Percentiles rank a stretch among this genome's conserved stretches.
Evolutionary conservation across 1,140 invertebrate genomes (phyloP).

Genomic region (Drosophila bocqueti): DNA sequence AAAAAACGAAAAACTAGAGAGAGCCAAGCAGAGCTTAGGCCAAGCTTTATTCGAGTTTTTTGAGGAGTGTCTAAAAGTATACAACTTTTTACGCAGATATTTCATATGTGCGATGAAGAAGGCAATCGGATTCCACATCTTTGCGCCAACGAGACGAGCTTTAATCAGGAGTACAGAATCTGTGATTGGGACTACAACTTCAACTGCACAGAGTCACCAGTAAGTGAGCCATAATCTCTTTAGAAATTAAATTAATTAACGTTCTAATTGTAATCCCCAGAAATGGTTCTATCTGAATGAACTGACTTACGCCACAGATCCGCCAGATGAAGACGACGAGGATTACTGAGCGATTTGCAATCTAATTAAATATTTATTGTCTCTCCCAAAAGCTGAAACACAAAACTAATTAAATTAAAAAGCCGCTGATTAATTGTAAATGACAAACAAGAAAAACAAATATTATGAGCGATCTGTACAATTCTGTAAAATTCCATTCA

Average conservation of each 20-base stretch:
- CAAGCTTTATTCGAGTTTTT: neutral
- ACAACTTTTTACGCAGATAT: slow-evolving; percentile 83
- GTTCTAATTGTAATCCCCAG: slow-evolving; percentile 18
- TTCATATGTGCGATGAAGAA: slow-evolving; percentile 89
- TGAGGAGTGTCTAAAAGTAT: slow-evolving; percentile 55
- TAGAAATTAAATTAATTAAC: neutral
- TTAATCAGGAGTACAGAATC: slow-evolving; percentile 88
- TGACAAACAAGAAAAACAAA: slow-evolving; percentile 11
- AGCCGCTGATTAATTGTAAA: slow-evolving; percentile 25
- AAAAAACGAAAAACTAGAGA: neutral
- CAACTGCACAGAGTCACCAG: slow-evolving; percentile 86
- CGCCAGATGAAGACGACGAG: slow-evolving; percentile 86
- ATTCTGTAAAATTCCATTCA: slow-evolving; percentile 38
- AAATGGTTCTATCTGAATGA: slow-evolving; percentile 88
- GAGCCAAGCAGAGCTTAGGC: neutral
- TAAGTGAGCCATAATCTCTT: slow-evolving; percentile 12
- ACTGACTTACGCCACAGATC: slow-evolving; percentile 88
- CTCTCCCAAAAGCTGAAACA: slow-evolving; percentile 45
- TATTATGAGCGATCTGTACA: slow-evolving; percentile 29
- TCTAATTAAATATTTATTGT: slow-evolving; percentile 75
- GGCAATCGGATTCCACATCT: slow-evolving; percentile 88
- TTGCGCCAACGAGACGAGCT: slow-evolving; percentile 88
- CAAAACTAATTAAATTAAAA: slow-evolving; percentile 68
- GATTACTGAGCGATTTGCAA: slow-evolving; percentile 70
- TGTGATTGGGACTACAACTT: slow-evolving; percentile 88